Evolutionary conservation across 2,113 vertebrate species (phyloP).

Genomic region (Brachirus orientalis): DNA sequence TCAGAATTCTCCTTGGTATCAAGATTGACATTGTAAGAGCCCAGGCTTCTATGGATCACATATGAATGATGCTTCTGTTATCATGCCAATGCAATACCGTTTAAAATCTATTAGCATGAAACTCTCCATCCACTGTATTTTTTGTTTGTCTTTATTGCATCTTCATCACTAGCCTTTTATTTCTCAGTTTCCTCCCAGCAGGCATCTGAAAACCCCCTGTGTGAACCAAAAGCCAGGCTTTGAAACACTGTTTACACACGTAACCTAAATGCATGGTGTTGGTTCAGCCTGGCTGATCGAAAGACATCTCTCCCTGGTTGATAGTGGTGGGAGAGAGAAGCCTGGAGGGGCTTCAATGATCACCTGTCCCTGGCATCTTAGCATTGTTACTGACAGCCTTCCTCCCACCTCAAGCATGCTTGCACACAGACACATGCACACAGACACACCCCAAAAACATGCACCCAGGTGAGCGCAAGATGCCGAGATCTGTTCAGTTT

Average conservation of each 20-base stretch:
- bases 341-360: constrained; percentile 67
- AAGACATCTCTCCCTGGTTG: constrained; percentile 68
- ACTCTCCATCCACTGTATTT: constrained; percentile 17
- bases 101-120: constrained; percentile 32
- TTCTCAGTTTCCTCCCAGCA: constrained; percentile 37
- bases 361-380: constrained; percentile 69
- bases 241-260: constrained; percentile 67
- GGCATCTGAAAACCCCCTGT: constrained; percentile 46
- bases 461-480: constrained; percentile 52
- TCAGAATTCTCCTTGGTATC: too few relatives aligned
- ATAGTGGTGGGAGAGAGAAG: constrained; percentile 62
- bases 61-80: too few relatives aligned
- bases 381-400: constrained; percentile 77
- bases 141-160: constrained; percentile 43
- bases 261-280: constrained; percentile 66
- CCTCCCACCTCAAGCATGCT: constrained; percentile 53
- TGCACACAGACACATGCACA: constrained; percentile 31
- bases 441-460: constrained; percentile 21
- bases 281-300: constrained; percentile 56
- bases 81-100: constrained; percentile 35
- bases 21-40: too few relatives aligned
- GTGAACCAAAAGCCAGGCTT: constrained; percentile 36
- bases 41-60: too few relatives aligned
- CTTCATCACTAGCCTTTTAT: constrained; percentile 46
- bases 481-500: constrained; percentile 58